Evolutionary conservation across 2,888 invertebrate genomes (phyloP), one percentile per base, ranked within the genome.

Genomic region (Elysia crispata): DNA sequence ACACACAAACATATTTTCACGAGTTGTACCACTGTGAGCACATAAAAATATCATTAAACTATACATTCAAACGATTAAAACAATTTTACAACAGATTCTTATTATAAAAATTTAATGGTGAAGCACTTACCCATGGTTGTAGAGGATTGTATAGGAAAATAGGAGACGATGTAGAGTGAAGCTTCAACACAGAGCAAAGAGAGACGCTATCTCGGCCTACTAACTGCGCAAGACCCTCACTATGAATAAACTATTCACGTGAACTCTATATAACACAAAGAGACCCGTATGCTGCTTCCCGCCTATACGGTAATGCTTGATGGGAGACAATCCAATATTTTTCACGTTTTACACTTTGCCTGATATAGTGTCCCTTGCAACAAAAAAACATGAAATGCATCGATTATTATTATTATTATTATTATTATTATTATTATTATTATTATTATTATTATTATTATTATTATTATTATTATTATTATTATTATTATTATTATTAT

Each of bases 221-320:
- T 66, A 73, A 79, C 75, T 76, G 76, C 41, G 41, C 49, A 62
- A 69, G 80, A 41, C 73, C n/a, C 77, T 64, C 66, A 18, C 49
- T 70, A 57, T 70, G 83, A 81, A 83, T 83, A 82, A 81, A 81
- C 81, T 78, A 76, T 84, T 84, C 87, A 87, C 86, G 86, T 87
- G 86, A 85, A 84, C 81, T 41, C 41, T 84, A 81, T 81, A 67
- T 81, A 76, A 69, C 73, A 83, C 83, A 86, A 85, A 85, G 84
- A 84, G 83, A 76, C 83, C 79, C 83, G 83, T 81, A 83, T 82
- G 76, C 79, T 64, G 77, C 72, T 86, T 86, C 86, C 85, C 86
- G 86, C 86, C 85, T 83, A 78, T 69, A 41, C 57, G 30, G 67
- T 72, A 72, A 60, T 77, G 75, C 76, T 77, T 74, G 5, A 83